Base-by-base conservation (phyloP, 2,797 vertebrate genomes). In the Lophius americanus region DNA sequence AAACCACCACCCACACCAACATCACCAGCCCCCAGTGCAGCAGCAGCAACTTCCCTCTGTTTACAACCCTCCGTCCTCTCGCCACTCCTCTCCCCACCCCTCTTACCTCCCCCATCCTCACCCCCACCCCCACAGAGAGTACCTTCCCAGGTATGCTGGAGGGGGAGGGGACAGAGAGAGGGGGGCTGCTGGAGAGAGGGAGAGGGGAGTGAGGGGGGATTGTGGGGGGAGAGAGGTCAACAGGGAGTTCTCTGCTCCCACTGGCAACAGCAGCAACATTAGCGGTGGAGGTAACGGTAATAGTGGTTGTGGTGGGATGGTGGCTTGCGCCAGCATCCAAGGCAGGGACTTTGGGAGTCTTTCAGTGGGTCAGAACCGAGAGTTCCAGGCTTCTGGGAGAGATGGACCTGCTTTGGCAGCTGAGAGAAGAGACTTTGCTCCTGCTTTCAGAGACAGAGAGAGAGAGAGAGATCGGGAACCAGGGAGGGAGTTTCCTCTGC, bases 391-490 rank as follows among this genome's bases (percentile, higher is more conserved):
- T 75, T 79, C 91, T 75, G 90, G 76, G n/a, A 88, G 93, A 73
- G 94, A 94, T 35, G 90, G 87, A 55, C 71, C 92, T 42, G 85
- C 79, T 71, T 76, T 89, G 42, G 88, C 88, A 48, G 67, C 87
- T 50, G 90, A 90, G 57, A 89, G 89, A 66, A 91, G 92, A 88
- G 93, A 94, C 82, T 93, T 92, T 82, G 92, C 86, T 70, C 82
- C 89, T 10, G 82, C 88, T 54, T 94, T 93, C 63, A 93, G 96
- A 61, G 97, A 97, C 73, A 94, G 96, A 23, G 96, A 96, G 23
- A 86, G 95, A 36, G 95, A 95, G 61, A 92, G 95, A 60, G 95
- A 96, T 5, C 90, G 95, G 14, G 95, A 96, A 79, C 85, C 94
- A 89, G 75, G 79, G 64, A 85, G 89, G 54, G 91, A 92, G 32